phyloP scores from a whole-genome alignment of 2,888 invertebrate genomes.

The Rotaria socialis region DNA sequence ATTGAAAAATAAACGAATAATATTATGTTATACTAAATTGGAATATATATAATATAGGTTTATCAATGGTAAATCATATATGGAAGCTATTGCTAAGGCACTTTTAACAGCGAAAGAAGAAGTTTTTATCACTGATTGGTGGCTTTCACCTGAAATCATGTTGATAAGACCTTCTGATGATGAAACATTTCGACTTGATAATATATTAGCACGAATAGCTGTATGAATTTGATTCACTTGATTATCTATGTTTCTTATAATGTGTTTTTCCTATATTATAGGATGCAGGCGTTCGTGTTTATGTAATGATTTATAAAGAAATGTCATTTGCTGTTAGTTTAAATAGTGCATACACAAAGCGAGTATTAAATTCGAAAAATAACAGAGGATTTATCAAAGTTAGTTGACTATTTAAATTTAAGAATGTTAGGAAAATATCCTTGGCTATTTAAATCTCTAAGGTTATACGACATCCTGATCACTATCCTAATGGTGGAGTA shows the following conservation, averaged over 20 bases:
- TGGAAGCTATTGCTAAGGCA: constrained; percentile 82
- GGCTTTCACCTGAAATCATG: constrained; percentile 88
- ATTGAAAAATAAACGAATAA: too few species aligned
- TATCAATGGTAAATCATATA: constrained; percentile 81
- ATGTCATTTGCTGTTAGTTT: constrained; percentile 89
- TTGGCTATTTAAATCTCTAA: constrained; percentile 52
- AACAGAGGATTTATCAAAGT: constrained; percentile 19
- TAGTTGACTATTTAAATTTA: neutral
- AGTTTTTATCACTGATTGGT: constrained; percentile 98
- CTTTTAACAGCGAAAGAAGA: constrained; percentile 85
- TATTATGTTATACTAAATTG: too few species aligned
- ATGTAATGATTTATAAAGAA: constrained; percentile 90
- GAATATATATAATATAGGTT: constrained; percentile 47
- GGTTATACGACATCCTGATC: constrained; percentile 93
- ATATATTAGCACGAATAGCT: constrained; percentile 39
- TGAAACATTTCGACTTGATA: constrained; percentile 7
- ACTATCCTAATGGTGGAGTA: constrained; percentile 71
- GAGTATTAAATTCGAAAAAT: constrained; percentile 25
- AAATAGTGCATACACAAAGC: constrained; percentile 74
- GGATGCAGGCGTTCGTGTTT: constrained; percentile 80
- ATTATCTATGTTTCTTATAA: neutral
- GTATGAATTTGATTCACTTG: neutral
- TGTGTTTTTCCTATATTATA: constrained; percentile 54
- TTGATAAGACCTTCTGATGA: constrained; percentile 81
- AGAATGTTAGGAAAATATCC: too few species aligned